phyloP scores from a whole-genome alignment of 2,113 vertebrate genomes.

The Tonatia bakeri region DNA sequence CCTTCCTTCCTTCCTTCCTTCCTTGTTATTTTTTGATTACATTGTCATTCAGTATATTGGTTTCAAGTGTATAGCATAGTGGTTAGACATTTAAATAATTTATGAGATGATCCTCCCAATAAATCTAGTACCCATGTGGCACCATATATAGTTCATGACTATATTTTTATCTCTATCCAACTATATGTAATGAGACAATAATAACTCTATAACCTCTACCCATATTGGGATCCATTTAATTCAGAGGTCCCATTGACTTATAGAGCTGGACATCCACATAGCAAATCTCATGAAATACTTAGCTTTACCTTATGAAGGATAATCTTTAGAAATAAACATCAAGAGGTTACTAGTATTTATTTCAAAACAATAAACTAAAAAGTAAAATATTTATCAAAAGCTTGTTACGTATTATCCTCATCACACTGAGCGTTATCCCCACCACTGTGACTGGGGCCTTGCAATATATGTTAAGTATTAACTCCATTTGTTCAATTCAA shows the following conservation, averaged over 20 bases:
- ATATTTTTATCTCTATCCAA: background rate
- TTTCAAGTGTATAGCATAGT: background rate
- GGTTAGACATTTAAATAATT: background rate
- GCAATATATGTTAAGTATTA: background rate
- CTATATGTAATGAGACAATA: background rate
- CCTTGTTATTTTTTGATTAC: background rate
- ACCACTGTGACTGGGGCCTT: background rate
- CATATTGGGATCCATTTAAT: background rate
- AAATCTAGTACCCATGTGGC: background rate
- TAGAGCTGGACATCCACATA: background rate
- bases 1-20: no score
- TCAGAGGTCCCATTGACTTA: background rate
- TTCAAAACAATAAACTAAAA: background rate
- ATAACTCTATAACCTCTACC: background rate
- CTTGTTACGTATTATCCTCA: background rate
- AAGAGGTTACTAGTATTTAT: background rate
- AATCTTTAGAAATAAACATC: background rate
- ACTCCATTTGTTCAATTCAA: background rate
- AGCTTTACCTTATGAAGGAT: background rate
- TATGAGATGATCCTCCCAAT: background rate
- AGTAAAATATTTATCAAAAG: background rate
- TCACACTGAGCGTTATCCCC: background rate
- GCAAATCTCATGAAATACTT: background rate
- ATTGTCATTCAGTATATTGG: background rate
- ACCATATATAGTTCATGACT: background rate